Base-by-base conservation (phyloP, 2,888 invertebrate genomes). In the Sthenelais limicola region DNA sequence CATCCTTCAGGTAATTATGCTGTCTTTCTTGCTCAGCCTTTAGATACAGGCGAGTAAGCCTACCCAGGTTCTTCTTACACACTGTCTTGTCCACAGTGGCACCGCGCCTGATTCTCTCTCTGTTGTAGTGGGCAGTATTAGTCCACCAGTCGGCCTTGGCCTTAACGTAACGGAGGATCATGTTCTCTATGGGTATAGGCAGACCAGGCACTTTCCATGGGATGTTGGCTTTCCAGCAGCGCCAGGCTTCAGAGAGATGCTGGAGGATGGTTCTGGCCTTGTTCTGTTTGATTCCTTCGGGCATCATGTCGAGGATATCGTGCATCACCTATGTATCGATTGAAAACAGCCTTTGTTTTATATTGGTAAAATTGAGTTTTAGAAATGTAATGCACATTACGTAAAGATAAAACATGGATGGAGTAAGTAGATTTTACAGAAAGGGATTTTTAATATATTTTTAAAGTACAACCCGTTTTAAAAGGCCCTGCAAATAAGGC, bases 71-170 rank as follows among this genome's bases (percentile, higher is more conserved):
- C 90, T 99, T 99, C 90, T 99, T 99, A 88, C 99, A 99, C 0
- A 99, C 99, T 0, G 99, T 99, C 89, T 99, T 99, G 88, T 99
- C 99, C 77, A 86, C 99, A 0, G 99, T 99, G 67, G 99, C 99
- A n/a, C 99, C 99, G 81, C 99, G 92, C 2, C 99, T 92, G 79
- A 99, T 99, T 82, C 99, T 91, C 89, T 99, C 99, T 51, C 99
- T 92, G 89, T 99, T 99, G 89, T 99, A 99, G 88, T 99, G 99
- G 0, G 99, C 98, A 0, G 99, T 99, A 88, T 99, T 99, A 0
- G 99, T 99, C 99, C 99, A 99, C 99, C 99, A 99, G 88, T 99
- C 99, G 0, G 99, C 99, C 68, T 99, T 99, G 93, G 99, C 98
- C 89, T 99, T 99, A 15, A 99, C 99, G 89, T 98, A 99, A 43